Evolutionary conservation across 2,888 invertebrate species (phyloP), one percentile per base, ranked within the genome.

Genomic region (Pardosa pseudoannulata): DNA sequence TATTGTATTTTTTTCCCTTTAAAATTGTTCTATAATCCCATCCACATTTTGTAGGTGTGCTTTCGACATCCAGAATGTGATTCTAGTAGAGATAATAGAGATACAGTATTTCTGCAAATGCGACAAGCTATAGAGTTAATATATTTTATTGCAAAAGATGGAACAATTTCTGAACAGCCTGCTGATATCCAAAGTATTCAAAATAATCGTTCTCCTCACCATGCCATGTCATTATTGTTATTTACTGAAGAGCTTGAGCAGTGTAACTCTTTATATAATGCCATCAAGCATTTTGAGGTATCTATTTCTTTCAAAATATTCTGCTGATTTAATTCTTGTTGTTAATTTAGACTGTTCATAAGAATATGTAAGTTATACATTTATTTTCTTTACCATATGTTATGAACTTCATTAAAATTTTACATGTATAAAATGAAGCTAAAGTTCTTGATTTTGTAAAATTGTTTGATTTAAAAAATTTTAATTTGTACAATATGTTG

Each of bases 111-210:
- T 78, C 71, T 87, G 23, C 98, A 98, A 92, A 99, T 99, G 96
- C 93, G 98, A 88, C 94, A 97, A 89, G 98, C 99, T 29, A 96
- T 99, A 95, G 98, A 99, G 93, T 94, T 98, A 89, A 97, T 99
- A 90, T 98, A 98, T 92, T 97, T 96, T 92, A 98, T 99, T 87
- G 97, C 98, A 68, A 96, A 98, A 90, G 98, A 99, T 92, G 98
- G 98, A n/a, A 95, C 98, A 62, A 72, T 88, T 36, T 73, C 88
- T 28, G 87, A 88, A 68, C 73, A 76, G 36, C 62, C 86, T n/a
- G 65, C 29, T 70, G 73, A 79, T 13, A 68, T 79, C 29, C 41
- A 79, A 72, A 36, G 41, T 32, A 28, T 70, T 28, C 82, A 82
- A 50, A 82, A 64, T 50, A 82, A 36, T 29, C 29, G 76, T 41